phyloP scores from a whole-genome alignment of 2,797 vertebrate species.

The Sciurus vulgaris region DNA sequence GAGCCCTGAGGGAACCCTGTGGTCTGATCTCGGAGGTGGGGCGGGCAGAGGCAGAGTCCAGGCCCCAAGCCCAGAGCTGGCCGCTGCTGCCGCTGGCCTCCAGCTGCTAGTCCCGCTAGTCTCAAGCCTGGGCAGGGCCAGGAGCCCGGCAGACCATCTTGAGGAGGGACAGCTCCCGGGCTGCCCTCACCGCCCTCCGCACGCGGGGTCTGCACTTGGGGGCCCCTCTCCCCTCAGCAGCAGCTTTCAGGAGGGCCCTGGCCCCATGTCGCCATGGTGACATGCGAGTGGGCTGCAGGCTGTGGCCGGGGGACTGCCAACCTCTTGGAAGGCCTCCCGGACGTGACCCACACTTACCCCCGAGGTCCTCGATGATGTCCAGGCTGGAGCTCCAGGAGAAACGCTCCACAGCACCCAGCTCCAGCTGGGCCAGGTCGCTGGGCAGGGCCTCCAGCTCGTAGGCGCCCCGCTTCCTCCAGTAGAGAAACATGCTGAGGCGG shows the following conservation, averaged over 20 bases:
- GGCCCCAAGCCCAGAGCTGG: not conserved
- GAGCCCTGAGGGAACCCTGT: not conserved
- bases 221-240: not conserved
- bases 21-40: not conserved
- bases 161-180: not conserved
- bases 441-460: slow-evolving; percentile 95
- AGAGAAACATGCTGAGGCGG: slow-evolving; percentile 92
- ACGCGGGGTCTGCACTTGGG: rapidly evolving
- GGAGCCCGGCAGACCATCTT: not conserved
- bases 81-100: not conserved
- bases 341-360: slow-evolving; percentile 89
- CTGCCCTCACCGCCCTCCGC: not conserved
- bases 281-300: not conserved
- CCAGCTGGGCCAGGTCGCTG: slow-evolving; percentile 82
- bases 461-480: slow-evolving; percentile 95
- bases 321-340: rapidly evolving
- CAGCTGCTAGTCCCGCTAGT: not conserved
- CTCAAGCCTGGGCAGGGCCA: not conserved
- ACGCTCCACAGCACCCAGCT: slow-evolving; percentile 88
- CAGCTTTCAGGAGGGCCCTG: not conserved
- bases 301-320: not conserved
- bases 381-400: slow-evolving; percentile 95
- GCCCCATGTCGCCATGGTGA: rapidly evolving
- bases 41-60: not conserved
- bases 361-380: slow-evolving; percentile 92